These are phyloP conservation scores for Arizona elegans DNA, from an alignment of 2,113 vertebrate species.

Conservation along the genomic window DNA sequence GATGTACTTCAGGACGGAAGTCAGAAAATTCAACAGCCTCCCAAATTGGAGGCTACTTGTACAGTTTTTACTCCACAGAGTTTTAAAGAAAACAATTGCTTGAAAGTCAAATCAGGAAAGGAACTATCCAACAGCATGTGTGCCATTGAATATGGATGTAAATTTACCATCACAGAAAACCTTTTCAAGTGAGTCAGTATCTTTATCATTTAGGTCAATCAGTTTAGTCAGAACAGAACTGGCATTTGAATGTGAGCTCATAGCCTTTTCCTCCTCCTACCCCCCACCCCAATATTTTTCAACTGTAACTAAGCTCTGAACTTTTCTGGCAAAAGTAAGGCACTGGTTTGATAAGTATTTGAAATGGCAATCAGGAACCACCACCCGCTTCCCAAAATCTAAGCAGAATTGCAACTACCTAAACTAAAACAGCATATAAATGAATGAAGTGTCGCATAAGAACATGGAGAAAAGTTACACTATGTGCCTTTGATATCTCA, in stretches of 20 bases:
- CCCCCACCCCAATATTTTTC: background rate
- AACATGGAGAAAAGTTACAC: background rate
- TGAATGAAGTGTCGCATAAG: background rate
- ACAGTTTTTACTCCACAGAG: background rate
- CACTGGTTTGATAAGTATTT: background rate
- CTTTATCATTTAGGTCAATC: background rate
- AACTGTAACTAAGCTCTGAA: background rate
- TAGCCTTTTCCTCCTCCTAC: background rate
- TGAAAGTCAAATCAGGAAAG: background rate
- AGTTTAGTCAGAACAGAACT: background rate
- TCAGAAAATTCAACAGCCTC: background rate
- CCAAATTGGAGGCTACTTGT: background rate
- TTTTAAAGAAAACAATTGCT: background rate
- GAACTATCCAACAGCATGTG: background rate
- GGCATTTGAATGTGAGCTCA: background rate
- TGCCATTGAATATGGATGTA: background rate
- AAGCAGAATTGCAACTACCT: background rate
- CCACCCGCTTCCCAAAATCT: background rate
- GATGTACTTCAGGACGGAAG: background rate
- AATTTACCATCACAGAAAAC: background rate
- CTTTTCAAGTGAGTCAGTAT: background rate
- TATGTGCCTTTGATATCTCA: background rate
- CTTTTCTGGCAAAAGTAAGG: background rate
- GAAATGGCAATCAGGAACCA: background rate
- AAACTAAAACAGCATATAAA: background rate